Evolutionary conservation across 2,797 vertebrate genomes (phyloP).

Genomic region (Chrosomus eos): DNA sequence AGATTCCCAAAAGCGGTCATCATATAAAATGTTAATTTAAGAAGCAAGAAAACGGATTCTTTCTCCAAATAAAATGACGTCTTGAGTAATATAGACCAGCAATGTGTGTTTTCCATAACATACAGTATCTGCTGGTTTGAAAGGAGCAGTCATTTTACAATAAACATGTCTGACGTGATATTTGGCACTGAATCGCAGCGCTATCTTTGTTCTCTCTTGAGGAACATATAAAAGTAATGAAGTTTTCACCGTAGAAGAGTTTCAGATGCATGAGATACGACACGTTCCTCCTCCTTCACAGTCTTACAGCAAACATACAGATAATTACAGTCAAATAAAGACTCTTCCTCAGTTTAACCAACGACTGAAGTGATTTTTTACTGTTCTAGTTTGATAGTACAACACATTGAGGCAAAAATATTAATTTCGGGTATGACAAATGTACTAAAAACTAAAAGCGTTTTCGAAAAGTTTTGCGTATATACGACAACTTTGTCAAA

Average conservation of each 20-base stretch:
- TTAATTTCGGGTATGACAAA: background rate
- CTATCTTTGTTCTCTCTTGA: conserved; percentile 40
- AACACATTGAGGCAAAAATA: background rate
- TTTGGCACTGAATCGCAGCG: conserved; percentile 52
- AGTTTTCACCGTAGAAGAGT: conserved; percentile 38
- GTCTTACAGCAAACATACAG: conserved; percentile 58
- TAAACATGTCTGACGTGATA: conserved; percentile 57
- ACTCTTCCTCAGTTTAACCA: background rate
- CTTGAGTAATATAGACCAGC: background rate
- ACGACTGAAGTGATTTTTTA: background rate
- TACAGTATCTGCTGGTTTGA: background rate
- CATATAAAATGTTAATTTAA: background rate
- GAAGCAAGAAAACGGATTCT: background rate
- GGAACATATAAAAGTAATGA: conserved; percentile 64
- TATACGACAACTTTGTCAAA: no score
- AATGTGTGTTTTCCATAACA: background rate
- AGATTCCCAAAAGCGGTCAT: background rate
- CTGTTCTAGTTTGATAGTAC: background rate
- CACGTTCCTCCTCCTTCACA: conserved; percentile 38
- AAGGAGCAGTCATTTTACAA: background rate
- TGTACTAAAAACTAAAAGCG: no score
- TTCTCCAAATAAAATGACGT: background rate
- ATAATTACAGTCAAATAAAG: conserved; percentile 58
- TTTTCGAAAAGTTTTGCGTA: no score
- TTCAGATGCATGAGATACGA: conserved; percentile 50